Evolutionary conservation across 2,888 invertebrate genomes (phyloP).

Genomic region (Bombylius discolor): DNA sequence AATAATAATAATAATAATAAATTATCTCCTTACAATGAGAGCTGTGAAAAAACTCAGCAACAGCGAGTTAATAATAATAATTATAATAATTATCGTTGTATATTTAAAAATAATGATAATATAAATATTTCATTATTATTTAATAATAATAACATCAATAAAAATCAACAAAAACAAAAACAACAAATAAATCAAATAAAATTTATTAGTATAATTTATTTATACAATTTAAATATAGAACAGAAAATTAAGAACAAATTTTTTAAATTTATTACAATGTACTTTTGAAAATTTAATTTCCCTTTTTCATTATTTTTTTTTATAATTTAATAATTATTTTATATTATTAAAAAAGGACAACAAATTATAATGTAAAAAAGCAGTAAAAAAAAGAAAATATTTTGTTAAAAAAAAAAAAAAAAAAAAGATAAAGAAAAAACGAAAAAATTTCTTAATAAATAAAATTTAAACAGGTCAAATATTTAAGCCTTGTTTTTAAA

Average conservation of each 20-base stretch:
- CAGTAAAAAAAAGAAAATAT: not conserved
- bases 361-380: not conserved
- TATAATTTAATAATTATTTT: too few relatives aligned
- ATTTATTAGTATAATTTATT: too few relatives aligned
- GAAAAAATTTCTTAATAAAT: too few relatives aligned
- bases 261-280: too few relatives aligned
- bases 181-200: too few relatives aligned
- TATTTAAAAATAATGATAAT: not conserved
- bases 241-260: too few relatives aligned
- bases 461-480: too few relatives aligned
- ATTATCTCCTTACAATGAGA: not conserved
- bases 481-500: too few relatives aligned
- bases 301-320: too few relatives aligned
- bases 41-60: constrained; percentile 8
- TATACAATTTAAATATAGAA: too few relatives aligned
- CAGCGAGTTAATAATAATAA: not conserved
- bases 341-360: not conserved
- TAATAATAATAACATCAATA: not conserved
- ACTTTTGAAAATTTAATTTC: too few relatives aligned
- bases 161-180: not conserved
- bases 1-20: constrained; percentile 4
- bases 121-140: not conserved
- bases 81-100: not conserved
- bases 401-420: not conserved
- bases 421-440: not conserved